A percentile compares a stretch with the other conserved stretches of the same genome.
phyloP scores from a whole-genome alignment of 2,888 invertebrate species.

The Cactoblastis cactorum region DNA sequence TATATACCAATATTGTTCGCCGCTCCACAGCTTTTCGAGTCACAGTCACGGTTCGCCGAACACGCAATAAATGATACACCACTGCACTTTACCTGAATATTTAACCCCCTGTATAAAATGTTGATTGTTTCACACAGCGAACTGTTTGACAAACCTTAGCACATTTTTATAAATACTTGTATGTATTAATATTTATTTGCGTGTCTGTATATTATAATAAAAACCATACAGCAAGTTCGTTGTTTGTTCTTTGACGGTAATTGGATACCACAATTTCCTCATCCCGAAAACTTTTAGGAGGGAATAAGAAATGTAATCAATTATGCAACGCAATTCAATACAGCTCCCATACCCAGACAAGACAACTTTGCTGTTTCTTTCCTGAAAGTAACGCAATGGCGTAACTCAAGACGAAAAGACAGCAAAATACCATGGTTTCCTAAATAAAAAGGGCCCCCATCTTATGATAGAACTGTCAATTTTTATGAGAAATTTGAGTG shows the following conservation, averaged over 20 bases:
- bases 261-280: constrained; percentile 19
- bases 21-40: constrained; percentile 38
- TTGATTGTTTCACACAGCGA: too few relatives aligned
- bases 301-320: constrained; percentile 24
- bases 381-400: too few relatives aligned
- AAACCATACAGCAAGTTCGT: not conserved
- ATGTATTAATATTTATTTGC: too few relatives aligned
- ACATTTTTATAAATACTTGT: too few relatives aligned
- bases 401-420: too few relatives aligned
- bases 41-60: constrained; percentile 34
- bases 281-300: constrained; percentile 21
- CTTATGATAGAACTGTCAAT: too few relatives aligned
- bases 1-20: constrained; percentile 59
- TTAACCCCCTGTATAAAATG: not conserved
- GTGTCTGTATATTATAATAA: too few relatives aligned
- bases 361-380: constrained; percentile 11
- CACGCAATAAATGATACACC: constrained; percentile 49
- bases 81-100: not conserved
- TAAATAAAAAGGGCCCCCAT: too few relatives aligned
- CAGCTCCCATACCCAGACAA: constrained; percentile 6
- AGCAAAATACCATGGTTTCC: too few relatives aligned
- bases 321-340: constrained; percentile 23
- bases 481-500: too few relatives aligned
- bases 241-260: constrained; percentile 28
- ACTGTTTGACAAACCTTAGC: too few relatives aligned